phyloP scores from a whole-genome alignment of 2,888 invertebrate species.

The Neuroscelio doddi region DNA sequence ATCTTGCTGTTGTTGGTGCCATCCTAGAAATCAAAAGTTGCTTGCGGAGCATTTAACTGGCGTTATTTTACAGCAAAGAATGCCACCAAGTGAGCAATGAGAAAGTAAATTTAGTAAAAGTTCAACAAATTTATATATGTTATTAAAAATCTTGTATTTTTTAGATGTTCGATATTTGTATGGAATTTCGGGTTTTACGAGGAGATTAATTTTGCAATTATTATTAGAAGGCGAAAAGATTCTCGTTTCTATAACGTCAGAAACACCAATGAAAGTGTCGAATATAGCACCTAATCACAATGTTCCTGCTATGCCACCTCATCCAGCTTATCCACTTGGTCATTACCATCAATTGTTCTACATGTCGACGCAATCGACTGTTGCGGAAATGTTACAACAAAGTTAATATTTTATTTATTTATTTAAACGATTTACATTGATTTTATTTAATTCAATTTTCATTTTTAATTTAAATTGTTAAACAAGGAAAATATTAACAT shows the following conservation, averaged over 20 bases:
- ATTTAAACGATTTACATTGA: slow-evolving; percentile 2
- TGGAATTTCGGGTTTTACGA: slow-evolving; percentile 90
- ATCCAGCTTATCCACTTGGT: slow-evolving; percentile 83
- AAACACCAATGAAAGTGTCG: slow-evolving; percentile 65
- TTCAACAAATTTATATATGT: too few species aligned
- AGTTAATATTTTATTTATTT: slow-evolving; percentile 59
- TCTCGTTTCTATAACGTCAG: slow-evolving; percentile 79
- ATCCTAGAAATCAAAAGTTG: slow-evolving; percentile 87
- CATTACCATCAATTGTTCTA: slow-evolving; percentile 82
- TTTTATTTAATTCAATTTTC: slow-evolving; percentile 4
- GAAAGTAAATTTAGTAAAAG: too few species aligned
- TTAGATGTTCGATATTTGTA: slow-evolving; percentile 71
- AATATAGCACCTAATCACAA: slow-evolving; percentile 56
- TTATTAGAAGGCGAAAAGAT: slow-evolving; percentile 90
- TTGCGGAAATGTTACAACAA: slow-evolving; percentile 82
- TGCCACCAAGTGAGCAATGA: slow-evolving; percentile 65
- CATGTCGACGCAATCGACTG: slow-evolving; percentile 84
- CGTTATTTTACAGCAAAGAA: slow-evolving; percentile 79
- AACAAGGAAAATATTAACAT: neutral
- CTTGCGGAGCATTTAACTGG: slow-evolving; percentile 86
- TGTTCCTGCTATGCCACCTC: slow-evolving; percentile 70
- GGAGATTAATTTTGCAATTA: slow-evolving; percentile 88
- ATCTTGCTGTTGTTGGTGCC: slow-evolving; percentile 87
- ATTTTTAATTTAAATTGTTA: too few species aligned
- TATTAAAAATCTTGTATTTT: too few species aligned